phyloP scores from a whole-genome alignment of 53 echinoderm and acorn worm species.

The Holothuria leucospilota region DNA sequence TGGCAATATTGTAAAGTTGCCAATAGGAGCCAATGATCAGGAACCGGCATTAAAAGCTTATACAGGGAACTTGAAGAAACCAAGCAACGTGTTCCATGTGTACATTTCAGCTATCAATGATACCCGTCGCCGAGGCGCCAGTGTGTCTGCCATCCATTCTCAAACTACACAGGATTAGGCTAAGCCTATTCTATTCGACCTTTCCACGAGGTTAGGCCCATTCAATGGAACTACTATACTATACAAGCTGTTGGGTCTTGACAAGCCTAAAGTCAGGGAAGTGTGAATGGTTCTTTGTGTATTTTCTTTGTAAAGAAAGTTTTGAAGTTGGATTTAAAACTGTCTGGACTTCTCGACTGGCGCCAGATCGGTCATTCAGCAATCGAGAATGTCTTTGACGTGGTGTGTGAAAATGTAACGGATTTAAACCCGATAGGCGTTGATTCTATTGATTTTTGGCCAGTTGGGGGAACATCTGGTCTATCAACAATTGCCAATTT shows the following conservation, averaged over 20 bases:
- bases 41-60: too few species aligned
- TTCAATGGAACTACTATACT: neutral
- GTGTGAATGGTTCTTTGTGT: constrained; percentile 23
- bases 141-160: constrained; percentile 9
- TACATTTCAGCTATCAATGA: constrained; percentile 6
- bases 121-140: constrained; percentile 5
- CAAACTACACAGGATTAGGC: constrained; percentile 24
- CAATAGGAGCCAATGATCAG: too few species aligned
- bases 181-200: constrained; percentile 12
- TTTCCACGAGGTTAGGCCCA: constrained; percentile 1
- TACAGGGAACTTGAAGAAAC: too few species aligned
- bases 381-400: too few species aligned
- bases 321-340: neutral
- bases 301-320: neutral
- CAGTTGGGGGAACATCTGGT: too few species aligned
- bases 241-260: neutral
- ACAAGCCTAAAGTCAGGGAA: constrained; percentile 10
- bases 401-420: too few species aligned
- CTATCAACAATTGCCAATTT: too few species aligned
- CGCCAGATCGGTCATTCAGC: constrained; percentile 10
- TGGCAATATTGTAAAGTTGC: too few species aligned
- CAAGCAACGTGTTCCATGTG: neutral
- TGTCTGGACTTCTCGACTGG: constrained; percentile 31
- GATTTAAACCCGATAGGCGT: too few species aligned
- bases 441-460: too few species aligned